Base-by-base conservation (phyloP, 2,113 vertebrate genomes). In the Syngnathus floridae region DNA sequence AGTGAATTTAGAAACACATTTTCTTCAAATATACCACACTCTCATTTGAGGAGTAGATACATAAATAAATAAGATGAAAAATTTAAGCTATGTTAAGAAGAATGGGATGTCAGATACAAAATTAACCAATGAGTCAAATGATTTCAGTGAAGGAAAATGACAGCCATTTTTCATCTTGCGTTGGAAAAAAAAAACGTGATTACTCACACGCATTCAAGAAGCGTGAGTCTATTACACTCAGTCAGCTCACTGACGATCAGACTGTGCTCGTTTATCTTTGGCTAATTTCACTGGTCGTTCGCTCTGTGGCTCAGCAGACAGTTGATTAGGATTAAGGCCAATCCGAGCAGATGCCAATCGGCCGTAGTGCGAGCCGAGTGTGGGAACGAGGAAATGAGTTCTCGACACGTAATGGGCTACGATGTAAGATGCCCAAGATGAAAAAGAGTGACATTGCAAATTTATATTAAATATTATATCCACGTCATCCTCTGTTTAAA, bases 381-480 rank as follows among this genome's bases (percentile, higher is more conserved):
- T 86, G 82, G 84, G 87, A 87, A 86, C 75, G 71, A 80, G 82
- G 84, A 86, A 86, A 86, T 84, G 73, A 84, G 84, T 78, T 81
- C 60, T 73, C 78, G 82, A 71, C 78, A 77, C 78, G 86, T 82
- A 80, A 82, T 76, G 80, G 76, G 62, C 70, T 26, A 69, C 72
- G 72, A 62, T 78, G 37, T 14, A 79, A 75, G 73, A 85, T 77
- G 73, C 62, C 71, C 80, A 67, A 76, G 67, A 81, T 59, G 1
- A 54, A 68, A 58, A 68, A 80, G 64, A 78, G 62, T 45, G 58
- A 66, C 38, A 31, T 31, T 31, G 26, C 26, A 31, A 31, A 31
- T 31, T 3, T 31, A 31, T 31, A 31, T 31, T 31, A 31, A 31
- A 31, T 31, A 31, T 31, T 31, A 35, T 16, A 35, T 56, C 2